Conservation (phyloP, 2,113 vertebrate species). For the Pelmatolapia mariae region DNA sequence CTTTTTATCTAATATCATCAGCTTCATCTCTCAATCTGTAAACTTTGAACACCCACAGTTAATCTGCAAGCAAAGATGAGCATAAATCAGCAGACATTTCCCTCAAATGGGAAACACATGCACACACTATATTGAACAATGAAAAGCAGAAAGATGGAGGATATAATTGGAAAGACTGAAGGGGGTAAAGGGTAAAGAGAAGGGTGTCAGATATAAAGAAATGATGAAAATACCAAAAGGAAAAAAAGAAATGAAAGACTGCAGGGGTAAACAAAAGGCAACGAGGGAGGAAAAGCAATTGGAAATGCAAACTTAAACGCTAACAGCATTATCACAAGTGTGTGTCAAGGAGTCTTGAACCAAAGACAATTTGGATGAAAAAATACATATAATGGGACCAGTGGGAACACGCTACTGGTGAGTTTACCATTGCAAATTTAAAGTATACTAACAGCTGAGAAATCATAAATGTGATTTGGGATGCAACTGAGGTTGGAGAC, state of each 20-base stretch:
- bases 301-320: conserved; percentile 38
- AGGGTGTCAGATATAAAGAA: neutral
- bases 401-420: neutral
- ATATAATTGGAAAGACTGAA: neutral
- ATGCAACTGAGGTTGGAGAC: neutral
- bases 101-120: neutral
- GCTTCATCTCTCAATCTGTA: neutral
- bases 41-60: conserved; percentile 5
- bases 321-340: conserved; percentile 6
- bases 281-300: conserved; percentile 12
- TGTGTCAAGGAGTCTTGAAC: neutral
- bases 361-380: neutral
- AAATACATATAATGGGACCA: neutral
- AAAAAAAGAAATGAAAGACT: conserved; percentile 4
- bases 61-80: neutral
- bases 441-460: neutral
- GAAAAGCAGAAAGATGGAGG: neutral
- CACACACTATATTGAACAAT: neutral
- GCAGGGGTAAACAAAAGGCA: conserved; percentile 37
- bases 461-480: neutral
- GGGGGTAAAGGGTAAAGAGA: neutral
- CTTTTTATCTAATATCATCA: neutral
- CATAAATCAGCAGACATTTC: neutral
- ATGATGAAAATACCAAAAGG: conserved; percentile 11
- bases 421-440: neutral